Conservation (phyloP, 2,113 vertebrate genomes). For the Hylia prasina region DNA sequence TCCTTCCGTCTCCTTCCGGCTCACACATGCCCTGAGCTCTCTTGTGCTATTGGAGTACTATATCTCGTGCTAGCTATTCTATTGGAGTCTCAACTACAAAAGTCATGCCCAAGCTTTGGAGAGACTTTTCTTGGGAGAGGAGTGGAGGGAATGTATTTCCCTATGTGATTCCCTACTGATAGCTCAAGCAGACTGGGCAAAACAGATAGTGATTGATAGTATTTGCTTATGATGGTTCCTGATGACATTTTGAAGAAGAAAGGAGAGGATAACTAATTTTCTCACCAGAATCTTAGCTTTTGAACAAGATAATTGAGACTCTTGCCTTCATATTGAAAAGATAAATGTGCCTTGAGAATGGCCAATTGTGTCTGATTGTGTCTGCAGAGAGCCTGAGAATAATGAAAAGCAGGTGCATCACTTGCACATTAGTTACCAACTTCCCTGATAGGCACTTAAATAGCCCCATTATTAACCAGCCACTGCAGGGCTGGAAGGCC, state of each 20-base stretch:
- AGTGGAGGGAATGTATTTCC: neutral
- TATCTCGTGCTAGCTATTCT: neutral
- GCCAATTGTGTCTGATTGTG: conserved; percentile 36
- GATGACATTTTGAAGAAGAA: conserved; percentile 33
- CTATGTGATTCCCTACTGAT: neutral
- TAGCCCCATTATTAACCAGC: neutral
- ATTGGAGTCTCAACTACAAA: neutral
- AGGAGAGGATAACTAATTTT: conserved; percentile 22
- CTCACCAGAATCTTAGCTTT: neutral
- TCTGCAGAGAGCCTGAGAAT: conserved; percentile 7
- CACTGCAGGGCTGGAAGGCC: neutral
- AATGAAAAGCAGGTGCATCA: neutral
- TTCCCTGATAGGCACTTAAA: neutral
- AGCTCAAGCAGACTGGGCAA: neutral
- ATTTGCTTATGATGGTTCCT: conserved; percentile 30
- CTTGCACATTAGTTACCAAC: neutral
- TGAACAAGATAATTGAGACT: conserved; percentile 19
- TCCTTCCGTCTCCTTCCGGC: neutral
- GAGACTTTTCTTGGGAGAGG: neutral
- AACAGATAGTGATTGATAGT: conserved; percentile 6
- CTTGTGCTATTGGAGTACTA: neutral
- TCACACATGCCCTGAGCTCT: neutral
- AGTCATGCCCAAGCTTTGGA: neutral
- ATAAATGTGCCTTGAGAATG: conserved; percentile 50
- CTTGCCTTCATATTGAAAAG: conserved; percentile 42